These are phyloP conservation scores for Decapterus maruadsi DNA, from an alignment of 2,797 vertebrate genomes.

Conservation along the genomic window DNA sequence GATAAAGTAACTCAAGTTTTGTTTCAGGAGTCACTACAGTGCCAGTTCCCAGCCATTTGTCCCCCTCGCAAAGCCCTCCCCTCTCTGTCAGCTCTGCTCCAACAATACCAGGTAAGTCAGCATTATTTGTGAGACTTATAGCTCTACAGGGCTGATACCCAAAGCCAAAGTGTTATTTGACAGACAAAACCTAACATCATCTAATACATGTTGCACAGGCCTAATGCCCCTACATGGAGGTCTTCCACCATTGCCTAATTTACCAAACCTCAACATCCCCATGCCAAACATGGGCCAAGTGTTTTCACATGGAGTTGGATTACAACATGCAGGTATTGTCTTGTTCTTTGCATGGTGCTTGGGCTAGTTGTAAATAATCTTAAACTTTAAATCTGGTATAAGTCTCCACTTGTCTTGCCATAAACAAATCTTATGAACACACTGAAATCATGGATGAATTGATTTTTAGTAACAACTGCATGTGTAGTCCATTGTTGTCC, in stretches of 20 bases:
- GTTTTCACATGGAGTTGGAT: conserved; percentile 75
- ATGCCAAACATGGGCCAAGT: conserved; percentile 84
- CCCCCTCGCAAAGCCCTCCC: conserved; percentile 81
- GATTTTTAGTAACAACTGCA: neutral
- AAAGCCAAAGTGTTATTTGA: neutral
- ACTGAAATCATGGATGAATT: neutral
- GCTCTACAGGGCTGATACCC: neutral
- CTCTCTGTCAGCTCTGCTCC: conserved; percentile 83
- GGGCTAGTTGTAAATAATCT: neutral
- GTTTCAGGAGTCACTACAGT: conserved; percentile 88
- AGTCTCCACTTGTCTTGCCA: too few relatives aligned
- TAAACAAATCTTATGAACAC: neutral
- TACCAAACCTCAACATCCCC: conserved; percentile 86
- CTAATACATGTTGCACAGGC: conserved; percentile 77
- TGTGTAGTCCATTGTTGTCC: neutral
- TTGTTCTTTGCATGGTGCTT: neutral
- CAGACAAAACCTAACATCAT: neutral
- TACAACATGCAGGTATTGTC: conserved; percentile 87
- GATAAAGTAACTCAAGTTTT: neutral
- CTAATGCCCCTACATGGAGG: conserved; percentile 88
- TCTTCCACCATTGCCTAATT: conserved; percentile 86
- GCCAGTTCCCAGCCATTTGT: conserved; percentile 84
- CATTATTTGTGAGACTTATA: neutral
- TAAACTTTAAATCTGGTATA: neutral
- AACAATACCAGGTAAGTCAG: conserved; percentile 86